These are phyloP conservation scores for Baccha elongata DNA, from an alignment of 2,888 invertebrate genomes.

Conservation along the genomic window DNA sequence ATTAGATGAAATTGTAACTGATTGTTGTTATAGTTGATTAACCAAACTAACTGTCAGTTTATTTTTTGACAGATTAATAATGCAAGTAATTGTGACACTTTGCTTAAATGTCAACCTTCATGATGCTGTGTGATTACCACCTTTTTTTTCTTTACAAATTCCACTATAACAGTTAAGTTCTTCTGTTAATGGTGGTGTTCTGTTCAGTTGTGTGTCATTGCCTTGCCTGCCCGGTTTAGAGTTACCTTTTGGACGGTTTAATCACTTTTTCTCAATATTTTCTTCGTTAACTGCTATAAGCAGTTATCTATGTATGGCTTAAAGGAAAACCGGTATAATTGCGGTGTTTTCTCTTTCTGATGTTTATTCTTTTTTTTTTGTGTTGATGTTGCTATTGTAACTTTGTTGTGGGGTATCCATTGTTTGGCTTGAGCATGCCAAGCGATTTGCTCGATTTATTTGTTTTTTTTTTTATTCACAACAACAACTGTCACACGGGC, in stretches of 20 bases:
- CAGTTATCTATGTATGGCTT: conserved; percentile 23
- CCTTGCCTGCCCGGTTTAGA: not conserved
- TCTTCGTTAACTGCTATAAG: too few species aligned
- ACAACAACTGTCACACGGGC: not conserved
- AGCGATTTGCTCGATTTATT: conserved; percentile 19
- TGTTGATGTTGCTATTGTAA: not conserved
- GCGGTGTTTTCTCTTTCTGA: conserved; percentile 57
- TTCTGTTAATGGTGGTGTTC: not conserved
- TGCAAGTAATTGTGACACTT: not conserved
- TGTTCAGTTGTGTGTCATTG: conserved; percentile 7
- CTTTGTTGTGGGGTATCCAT: not conserved
- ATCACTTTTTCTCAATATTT: too few species aligned
- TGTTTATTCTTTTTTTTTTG: conserved; percentile 20
- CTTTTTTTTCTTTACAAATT: conserved; percentile 6
- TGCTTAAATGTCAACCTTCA: not conserved
- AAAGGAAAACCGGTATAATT: conserved; percentile 61
- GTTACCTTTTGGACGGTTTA: too few species aligned
- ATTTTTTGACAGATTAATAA: not conserved
- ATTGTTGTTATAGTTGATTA: conserved; percentile 15
- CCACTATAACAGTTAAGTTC: not conserved
- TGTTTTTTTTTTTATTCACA: not conserved
- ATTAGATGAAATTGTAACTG: not conserved
- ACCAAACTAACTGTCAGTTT: not conserved
- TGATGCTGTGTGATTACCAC: not conserved
- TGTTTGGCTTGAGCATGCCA: conserved; percentile 10